These are phyloP conservation scores for Dendrocincla fuliginosa DNA, from an alignment of 2,797 vertebrate species.

Conservation along the genomic window DNA sequence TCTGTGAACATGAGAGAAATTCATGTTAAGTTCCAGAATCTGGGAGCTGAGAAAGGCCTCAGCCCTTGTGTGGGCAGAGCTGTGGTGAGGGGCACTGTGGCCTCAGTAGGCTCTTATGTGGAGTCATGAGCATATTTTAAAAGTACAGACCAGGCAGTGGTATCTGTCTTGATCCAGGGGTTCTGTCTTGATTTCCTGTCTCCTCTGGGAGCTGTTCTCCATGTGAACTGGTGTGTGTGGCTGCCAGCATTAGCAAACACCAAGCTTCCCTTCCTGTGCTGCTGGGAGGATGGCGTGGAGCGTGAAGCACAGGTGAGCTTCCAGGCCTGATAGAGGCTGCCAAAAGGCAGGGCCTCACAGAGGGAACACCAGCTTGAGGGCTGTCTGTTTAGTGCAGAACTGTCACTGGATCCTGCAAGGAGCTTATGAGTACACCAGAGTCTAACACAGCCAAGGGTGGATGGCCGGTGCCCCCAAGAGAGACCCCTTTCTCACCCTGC, in stretches of 20 bases:
- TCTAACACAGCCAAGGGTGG: neutral
- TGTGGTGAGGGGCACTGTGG: neutral
- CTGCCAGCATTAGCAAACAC: neutral
- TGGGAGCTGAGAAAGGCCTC: neutral
- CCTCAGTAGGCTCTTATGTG: fast-evolving
- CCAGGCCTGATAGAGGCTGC: neutral
- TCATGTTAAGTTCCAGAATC: fast-evolving
- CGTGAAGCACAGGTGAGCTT: neutral
- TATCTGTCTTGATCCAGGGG: neutral
- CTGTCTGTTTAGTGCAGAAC: neutral
- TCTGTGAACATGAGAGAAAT: neutral
- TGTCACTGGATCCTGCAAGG: fast-evolving
- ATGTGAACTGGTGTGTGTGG: fast-evolving
- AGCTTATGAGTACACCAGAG: neutral
- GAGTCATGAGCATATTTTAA: neutral
- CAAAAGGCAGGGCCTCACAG: neutral
- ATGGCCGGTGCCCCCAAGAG: neutral
- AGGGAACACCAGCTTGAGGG: neutral
- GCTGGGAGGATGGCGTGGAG: neutral
- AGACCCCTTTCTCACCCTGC: neutral
- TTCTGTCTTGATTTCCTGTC: neutral
- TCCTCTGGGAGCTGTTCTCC: neutral
- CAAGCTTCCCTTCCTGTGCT: neutral
- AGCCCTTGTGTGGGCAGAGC: neutral
- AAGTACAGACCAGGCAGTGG: neutral